Evolutionary conservation across 1,140 invertebrate species (phyloP), one percentile per base, ranked within the genome.

Genomic region (Zaprionus africanus): DNA sequence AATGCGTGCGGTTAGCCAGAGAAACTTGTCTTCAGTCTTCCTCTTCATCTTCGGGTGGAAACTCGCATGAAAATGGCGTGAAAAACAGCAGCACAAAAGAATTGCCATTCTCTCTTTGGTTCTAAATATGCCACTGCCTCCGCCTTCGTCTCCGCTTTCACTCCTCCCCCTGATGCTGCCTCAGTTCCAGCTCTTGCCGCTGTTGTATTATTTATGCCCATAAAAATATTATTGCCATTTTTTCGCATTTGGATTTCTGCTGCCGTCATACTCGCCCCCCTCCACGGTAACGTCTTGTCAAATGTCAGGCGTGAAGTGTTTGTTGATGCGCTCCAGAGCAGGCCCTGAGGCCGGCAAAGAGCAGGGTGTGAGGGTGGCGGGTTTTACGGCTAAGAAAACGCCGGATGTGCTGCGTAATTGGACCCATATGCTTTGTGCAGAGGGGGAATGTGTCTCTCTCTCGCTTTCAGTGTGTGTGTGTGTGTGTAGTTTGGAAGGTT

Each of bases 141-240:
- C 4, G 0, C 3, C 19, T 49, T 19, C 4, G 0, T 1, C 19
- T 22, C 26, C 28, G 13, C 17, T 6, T 22, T 17, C 28, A 13
- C 17, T 6, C 19, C 41, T 43, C 1, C 26, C 12, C 41, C 38
- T 36, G 19, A 4, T 26, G 12, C 11, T 22, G 22, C 38, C 34
- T 7, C 46, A 24, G 13, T n/a, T 19, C 59, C 28, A 5, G 36
- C 28, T 31, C 49, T 49, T 68, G 78, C 56, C 46, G 53, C 72
- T 77, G 38, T 57, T 85, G 60, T 85, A 90, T 90, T 90, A 90
- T 90, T 90, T 90, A 90, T 90, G 86, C 73, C 82, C 85, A 90
- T 90, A 90, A 90, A 90, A 90, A 90, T 90, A 90, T 90, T 90
- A 90, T 90, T 90, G 85, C 85, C 85, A 90, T 90, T 90, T 90